Base-by-base conservation (phyloP, 2,113 vertebrate genomes). In the Verasper variegatus region DNA sequence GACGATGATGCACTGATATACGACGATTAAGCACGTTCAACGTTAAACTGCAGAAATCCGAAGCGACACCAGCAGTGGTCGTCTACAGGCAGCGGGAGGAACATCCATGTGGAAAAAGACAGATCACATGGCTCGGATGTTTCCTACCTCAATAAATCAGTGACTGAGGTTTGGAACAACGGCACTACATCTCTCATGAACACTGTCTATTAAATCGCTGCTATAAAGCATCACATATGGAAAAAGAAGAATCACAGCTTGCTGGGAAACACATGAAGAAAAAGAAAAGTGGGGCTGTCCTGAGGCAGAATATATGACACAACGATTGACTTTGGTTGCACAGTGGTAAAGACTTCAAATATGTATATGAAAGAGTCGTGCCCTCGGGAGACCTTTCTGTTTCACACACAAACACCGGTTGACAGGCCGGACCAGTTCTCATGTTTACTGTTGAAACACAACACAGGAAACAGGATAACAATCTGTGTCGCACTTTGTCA, bases 391-490 rank as follows among this genome's bases (percentile, higher is more conserved):
- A 14, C 14, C n/a, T 71, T 74, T 72, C 14, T 75, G 60, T 64
- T 51, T 35, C 65, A 62, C 62, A 76, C 65, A 70, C 35, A 81
- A 58, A 85, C 77, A 83, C 56, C 0, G 61, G 35, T 75, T 62
- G 45, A 78, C 68, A 87, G 73, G 81, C 80, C 74, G 57, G 58
- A 80, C 68, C 51, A 1, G 72, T 71, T 86, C 74, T 85, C 73
- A 23, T 61, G 84, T 87, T 85, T 60, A 76, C 58, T 31, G 64
- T 59, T 74, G 77, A 87, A 87, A 88, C 75, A 74, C 37, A 62
- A 82, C 45, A 49, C 64, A 13, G 51, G 69, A 73, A 68, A 80
- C 68, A 64, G 57, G 74, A 64, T 69, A 9, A 74, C 66, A 56
- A 79, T 73, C 68, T 56, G 52, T 65, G 72, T 56, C 26, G 13